Base-by-base conservation (phyloP, 2,797 vertebrate species). In the Gadopsis marmoratus region DNA sequence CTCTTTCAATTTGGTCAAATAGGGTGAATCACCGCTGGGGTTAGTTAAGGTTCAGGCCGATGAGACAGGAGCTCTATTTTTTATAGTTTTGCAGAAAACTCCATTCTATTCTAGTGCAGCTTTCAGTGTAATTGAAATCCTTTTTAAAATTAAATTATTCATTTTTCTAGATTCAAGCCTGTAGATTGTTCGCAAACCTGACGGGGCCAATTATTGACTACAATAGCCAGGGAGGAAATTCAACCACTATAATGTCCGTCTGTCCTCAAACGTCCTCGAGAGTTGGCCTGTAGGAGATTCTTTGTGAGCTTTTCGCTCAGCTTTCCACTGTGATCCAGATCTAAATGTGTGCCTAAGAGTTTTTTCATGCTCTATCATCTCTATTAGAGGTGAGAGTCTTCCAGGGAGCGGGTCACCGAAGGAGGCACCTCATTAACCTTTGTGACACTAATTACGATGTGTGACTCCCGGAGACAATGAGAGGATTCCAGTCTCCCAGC, bases 401-500 rank as follows among this genome's bases (percentile, higher is more conserved):
- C 33, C 69, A 60, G 45, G 78, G 68, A 84, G 48, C 14, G 21
- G 80, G 85, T 71, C 60, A 47, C 53, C 4, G 35, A 70, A 72
- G 85, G 79, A 90, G 50, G 71, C 74, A 76, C 83, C 90, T 91
- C 84, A 92, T 93, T 94, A 93, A 94, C 90, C 92, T 90, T 68
- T 71, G 82, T 63, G 81, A 81, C 83, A 87, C 77, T 84, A 82
- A 84, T 87, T 88, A 87, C 82, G 74, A 64, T 53, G 81, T 81
- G 76, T 45, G 77, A 87, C 71, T 90, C 73, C 68, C n/a, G 1
- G 35, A n/a, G 53, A 71, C 76, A 72, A 56, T 58, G 65, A 68
- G 73, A 72, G 78, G 65, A 81, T 77, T 82, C 67, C 67, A 45
- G 33, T 31, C 45, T 16, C 14, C 74, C 56, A 61, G 23, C 31